Evolutionary conservation across 2,797 vertebrate species (phyloP).

Genomic region (Urophycis tenuis): DNA sequence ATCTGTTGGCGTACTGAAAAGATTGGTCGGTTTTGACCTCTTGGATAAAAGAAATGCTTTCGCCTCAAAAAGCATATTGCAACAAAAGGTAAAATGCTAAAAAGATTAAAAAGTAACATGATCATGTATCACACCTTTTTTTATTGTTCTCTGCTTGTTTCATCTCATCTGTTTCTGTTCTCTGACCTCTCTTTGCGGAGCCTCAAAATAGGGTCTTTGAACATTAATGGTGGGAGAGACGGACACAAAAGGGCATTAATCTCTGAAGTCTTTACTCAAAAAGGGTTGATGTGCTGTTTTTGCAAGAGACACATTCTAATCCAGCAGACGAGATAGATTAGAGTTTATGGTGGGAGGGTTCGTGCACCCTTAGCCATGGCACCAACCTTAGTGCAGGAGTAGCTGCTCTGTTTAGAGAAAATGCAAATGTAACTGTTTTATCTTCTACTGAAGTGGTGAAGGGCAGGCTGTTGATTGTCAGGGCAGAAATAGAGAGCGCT

Average conservation of each 20-base stretch:
- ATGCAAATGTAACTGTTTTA: background rate
- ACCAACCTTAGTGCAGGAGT: background rate
- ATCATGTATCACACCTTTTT: background rate
- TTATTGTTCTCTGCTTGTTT: background rate
- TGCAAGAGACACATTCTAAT: background rate
- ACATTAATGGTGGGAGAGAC: background rate
- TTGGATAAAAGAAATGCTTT: too few relatives aligned
- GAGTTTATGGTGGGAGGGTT: background rate
- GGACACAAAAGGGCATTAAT: background rate
- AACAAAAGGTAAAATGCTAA: background rate
- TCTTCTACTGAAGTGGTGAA: slow-evolving; percentile 7
- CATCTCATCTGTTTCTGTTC: background rate
- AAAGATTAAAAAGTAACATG: background rate
- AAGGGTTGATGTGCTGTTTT: background rate
- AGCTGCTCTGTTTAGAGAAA: background rate
- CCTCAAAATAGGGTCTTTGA: background rate
- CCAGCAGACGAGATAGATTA: background rate
- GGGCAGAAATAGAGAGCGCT: background rate
- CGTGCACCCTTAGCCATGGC: background rate
- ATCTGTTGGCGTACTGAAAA: background rate
- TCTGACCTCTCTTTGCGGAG: background rate
- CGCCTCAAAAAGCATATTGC: too few relatives aligned
- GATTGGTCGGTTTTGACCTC: background rate
- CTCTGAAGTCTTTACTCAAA: background rate
- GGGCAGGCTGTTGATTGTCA: background rate